phyloP scores from a whole-genome alignment of 2,113 vertebrate species.

The Psephotus haematonotus region DNA sequence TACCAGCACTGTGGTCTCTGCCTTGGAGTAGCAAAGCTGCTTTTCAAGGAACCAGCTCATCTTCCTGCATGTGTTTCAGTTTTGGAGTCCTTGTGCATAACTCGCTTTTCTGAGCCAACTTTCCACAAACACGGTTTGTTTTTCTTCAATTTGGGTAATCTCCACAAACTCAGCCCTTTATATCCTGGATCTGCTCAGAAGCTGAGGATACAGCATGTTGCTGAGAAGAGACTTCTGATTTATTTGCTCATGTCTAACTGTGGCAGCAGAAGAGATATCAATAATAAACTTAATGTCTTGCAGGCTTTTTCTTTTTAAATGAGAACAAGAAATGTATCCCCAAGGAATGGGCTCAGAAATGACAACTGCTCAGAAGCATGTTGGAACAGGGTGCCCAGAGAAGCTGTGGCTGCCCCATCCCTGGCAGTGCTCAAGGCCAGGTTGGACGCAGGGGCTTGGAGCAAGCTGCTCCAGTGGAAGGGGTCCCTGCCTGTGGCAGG shows the following conservation, averaged over 20 bases:
- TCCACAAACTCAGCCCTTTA: neutral
- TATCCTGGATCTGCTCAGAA: neutral
- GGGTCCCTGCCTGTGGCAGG: neutral
- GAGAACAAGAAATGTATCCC: neutral
- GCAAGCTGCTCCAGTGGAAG: neutral
- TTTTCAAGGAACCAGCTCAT: neutral
- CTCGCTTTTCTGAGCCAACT: neutral
- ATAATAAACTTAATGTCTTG: neutral
- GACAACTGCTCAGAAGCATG: neutral
- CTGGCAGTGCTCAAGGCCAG: neutral
- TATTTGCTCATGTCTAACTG: neutral
- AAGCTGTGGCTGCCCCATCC: neutral
- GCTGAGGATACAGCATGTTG: neutral
- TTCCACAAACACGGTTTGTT: neutral
- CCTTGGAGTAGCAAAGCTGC: neutral
- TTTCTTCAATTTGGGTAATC: neutral
- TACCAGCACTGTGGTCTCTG: neutral
- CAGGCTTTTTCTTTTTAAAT: neutral
- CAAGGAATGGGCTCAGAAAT: neutral
- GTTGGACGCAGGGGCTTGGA: neutral
- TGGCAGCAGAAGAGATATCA: neutral
- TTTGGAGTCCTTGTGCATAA: neutral
- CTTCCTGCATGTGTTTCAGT: neutral
- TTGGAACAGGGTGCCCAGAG: neutral
- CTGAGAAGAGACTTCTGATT: neutral